Base-by-base conservation (phyloP, 1,140 invertebrate genomes). In the Trissolcus basalis region DNA sequence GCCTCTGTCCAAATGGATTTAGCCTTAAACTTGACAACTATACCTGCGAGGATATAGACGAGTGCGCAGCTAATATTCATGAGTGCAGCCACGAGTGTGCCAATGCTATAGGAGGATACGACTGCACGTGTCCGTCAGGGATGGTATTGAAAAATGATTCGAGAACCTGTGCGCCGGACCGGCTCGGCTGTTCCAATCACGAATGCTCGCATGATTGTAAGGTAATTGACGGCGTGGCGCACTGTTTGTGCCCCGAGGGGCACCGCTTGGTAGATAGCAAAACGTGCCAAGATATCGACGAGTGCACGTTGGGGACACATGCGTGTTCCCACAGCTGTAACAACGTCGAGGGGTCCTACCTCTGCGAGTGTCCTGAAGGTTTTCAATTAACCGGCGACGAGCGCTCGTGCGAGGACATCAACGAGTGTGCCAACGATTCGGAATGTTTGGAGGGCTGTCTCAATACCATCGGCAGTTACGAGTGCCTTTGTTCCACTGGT, bases 1-100 rank as follows among this genome's bases (percentile, higher is more conserved):
- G 96, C 85, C 91, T 92, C 15, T 97, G 96, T 83, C 92, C 94
- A 63, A 90, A 91, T 44, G 94, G 94, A 0, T 94, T 93, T 81
- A 88, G 91, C 36, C 91, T 93, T 82, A 90, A 88, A 15, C 43
- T 41, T 4, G 91, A 89, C 84, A 90, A 83, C 81, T 90, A 73
- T 86, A 89, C 79, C 10, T 93, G 92, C 68, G 84, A 89, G 82
- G 91, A 92, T 80, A 85, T 92, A 8, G 86, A 94, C 80, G 83
- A 82, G 10, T 94, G 93, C 79, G 14, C 9, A 11, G 11, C 27
- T 44, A 32, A 47, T 16, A 64, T 47, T 58, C 92, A 91, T 8
- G 91, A 91, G 2, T 94, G 93, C 82, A 80, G 88, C 63, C 84
- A 89, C 15, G 69, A 82, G 4, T 90, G 89, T 59, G 80, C 75